A percentile compares a stretch with the other conserved stretches of the same genome.
Evolutionary conservation across 2,797 vertebrate genomes (phyloP).

Genomic region (Peromyscus melanophrys): DNA sequence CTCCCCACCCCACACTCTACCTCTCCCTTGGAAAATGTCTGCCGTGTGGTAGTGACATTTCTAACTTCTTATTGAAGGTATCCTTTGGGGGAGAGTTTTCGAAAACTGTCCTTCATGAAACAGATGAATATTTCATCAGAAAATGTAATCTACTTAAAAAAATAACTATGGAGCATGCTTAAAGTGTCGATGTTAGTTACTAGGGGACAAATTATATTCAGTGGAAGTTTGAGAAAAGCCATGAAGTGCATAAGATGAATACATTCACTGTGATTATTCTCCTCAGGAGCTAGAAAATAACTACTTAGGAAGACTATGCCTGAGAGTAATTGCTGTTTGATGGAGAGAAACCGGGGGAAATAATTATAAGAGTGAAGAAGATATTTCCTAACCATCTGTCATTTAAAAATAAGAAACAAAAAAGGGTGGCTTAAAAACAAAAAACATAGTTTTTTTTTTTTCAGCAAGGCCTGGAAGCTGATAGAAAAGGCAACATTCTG

Average conservation of each 20-base stretch:
- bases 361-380: constrained; percentile 76
- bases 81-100: constrained; percentile 42
- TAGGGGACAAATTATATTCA: constrained; percentile 71
- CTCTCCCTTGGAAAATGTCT: constrained; percentile 67
- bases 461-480: constrained; percentile 24
- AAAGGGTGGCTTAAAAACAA: too few species aligned
- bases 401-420: constrained; percentile 77
- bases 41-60: constrained; percentile 2
- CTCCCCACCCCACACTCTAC: not conserved
- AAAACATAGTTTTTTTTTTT: constrained; percentile 56
- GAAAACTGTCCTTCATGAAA: constrained; percentile 57
- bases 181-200: constrained; percentile 63
- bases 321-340: constrained; percentile 79
- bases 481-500: not conserved
- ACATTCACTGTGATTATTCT: constrained; percentile 70
- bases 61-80: constrained; percentile 68
- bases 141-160: constrained; percentile 61
- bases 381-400: constrained; percentile 75
- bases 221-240: constrained; percentile 71
- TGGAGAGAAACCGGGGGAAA: constrained; percentile 75
- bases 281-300: constrained; percentile 77
- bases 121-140: constrained; percentile 42
- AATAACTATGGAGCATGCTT: constrained; percentile 31
- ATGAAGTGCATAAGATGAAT: constrained; percentile 54
- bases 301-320: constrained; percentile 71